Evolutionary conservation across 2,113 vertebrate species (phyloP).

Genomic region (Holacanthus passer): DNA sequence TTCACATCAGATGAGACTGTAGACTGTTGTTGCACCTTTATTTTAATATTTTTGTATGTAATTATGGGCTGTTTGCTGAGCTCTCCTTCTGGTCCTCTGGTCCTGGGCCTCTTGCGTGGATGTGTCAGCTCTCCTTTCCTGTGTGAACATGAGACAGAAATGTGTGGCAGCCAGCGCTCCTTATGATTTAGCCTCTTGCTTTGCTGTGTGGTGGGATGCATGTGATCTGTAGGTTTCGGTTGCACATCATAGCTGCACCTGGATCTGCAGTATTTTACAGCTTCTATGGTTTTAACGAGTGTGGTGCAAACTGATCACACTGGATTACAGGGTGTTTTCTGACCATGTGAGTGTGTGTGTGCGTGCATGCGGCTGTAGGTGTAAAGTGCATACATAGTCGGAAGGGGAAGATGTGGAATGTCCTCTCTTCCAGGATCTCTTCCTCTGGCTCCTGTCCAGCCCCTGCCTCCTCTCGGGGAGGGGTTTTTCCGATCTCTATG

Average conservation of each 20-base stretch:
- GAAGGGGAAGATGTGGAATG: conserved; percentile 75
- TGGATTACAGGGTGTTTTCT: conserved; percentile 37
- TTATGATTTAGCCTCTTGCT: conserved; percentile 56
- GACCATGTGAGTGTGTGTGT: conserved; percentile 29
- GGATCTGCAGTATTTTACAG: conserved; percentile 66
- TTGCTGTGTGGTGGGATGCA: conserved; percentile 53
- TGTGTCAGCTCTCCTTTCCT: conserved; percentile 66
- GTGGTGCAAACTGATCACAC: conserved; percentile 36
- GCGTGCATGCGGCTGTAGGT: conserved; percentile 42
- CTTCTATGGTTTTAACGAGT: conserved; percentile 54
- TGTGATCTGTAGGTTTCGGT: conserved; percentile 66
- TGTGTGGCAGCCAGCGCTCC: conserved; percentile 52
- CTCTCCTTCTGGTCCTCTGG: conserved; percentile 27
- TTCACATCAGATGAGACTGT: conserved; percentile 9
- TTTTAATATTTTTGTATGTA: neutral
- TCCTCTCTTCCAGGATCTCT: conserved; percentile 66
- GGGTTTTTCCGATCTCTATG: conserved; percentile 79
- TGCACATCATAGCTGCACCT: conserved; percentile 49
- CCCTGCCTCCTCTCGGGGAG: conserved; percentile 65
- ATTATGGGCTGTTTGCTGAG: conserved; percentile 10
- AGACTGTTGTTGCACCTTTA: conserved; percentile 24
- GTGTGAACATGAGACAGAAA: conserved; percentile 78
- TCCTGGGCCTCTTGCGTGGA: conserved; percentile 45
- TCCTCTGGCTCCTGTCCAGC: conserved; percentile 72
- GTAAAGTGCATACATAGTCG: conserved; percentile 33